Evolutionary conservation across 2,888 invertebrate species (phyloP).

Genomic region (Amphipoea lucens): DNA sequence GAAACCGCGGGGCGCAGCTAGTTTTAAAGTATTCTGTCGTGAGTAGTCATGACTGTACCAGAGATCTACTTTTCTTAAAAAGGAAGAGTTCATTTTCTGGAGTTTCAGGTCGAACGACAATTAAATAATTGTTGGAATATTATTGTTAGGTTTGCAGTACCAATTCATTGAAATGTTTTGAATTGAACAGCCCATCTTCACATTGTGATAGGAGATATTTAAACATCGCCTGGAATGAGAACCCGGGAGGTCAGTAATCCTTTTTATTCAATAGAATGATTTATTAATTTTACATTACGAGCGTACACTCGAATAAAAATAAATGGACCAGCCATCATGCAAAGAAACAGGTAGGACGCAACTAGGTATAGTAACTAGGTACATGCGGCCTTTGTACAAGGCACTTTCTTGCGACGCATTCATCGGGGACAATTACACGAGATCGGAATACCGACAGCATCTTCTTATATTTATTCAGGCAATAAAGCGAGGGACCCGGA

Average conservation of each 20-base stretch:
- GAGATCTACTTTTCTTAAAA: background rate
- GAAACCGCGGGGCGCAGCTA: background rate
- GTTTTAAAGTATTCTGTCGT: background rate
- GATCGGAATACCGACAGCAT: slow-evolving; percentile 75
- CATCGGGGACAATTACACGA: slow-evolving; percentile 75
- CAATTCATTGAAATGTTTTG: background rate
- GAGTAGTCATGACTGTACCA: background rate
- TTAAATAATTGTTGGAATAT: background rate
- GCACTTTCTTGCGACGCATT: slow-evolving; percentile 69
- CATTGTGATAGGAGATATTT: slow-evolving; percentile 28
- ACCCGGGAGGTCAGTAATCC: slow-evolving; percentile 42
- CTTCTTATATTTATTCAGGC: slow-evolving; percentile 78
- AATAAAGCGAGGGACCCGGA: slow-evolving; percentile 71
- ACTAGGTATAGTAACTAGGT: slow-evolving; percentile 40
- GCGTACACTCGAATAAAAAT: slow-evolving; percentile 43
- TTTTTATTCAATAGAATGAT: slow-evolving; percentile 53
- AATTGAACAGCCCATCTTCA: background rate
- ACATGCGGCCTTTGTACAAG: slow-evolving; percentile 57
- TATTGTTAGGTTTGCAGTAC: background rate
- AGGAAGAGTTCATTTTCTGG: background rate
- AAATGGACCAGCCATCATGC: slow-evolving; percentile 42
- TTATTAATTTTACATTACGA: slow-evolving; percentile 63
- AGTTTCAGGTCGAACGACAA: background rate
- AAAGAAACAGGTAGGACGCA: slow-evolving; percentile 52
- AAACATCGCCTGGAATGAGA: slow-evolving; percentile 25